phyloP scores from a whole-genome alignment of 2,113 vertebrate genomes.

The Sorex fumeus region DNA sequence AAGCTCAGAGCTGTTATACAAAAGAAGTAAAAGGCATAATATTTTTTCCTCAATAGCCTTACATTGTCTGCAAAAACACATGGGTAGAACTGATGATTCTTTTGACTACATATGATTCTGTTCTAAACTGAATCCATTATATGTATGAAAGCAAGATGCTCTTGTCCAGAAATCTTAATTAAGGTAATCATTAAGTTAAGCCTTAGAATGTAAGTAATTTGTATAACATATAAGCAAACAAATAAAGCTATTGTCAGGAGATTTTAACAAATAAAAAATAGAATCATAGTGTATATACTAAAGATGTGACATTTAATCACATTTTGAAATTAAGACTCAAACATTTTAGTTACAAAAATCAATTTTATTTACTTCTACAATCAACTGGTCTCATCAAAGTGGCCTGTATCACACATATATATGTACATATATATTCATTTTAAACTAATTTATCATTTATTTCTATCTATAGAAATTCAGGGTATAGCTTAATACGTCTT shows the following conservation, averaged over 20 bases:
- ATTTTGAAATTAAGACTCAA: neutral
- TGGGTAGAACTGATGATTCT: conserved; percentile 56
- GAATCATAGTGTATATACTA: neutral
- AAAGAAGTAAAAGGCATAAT: conserved; percentile 74
- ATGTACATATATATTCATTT: no score
- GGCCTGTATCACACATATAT: neutral
- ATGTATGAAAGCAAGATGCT: conserved; percentile 20
- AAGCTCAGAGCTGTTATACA: conserved; percentile 75
- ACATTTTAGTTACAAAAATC: neutral
- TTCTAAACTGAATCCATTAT: conserved; percentile 44
- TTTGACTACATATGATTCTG: conserved; percentile 51
- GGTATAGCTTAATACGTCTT: no score
- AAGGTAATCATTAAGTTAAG: conserved; percentile 22
- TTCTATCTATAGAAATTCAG: no score
- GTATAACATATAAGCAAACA: neutral
- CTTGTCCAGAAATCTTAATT: conserved; percentile 34
- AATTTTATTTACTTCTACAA: neutral
- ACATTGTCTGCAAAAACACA: conserved; percentile 67
- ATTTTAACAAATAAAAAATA: neutral
- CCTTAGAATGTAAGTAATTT: neutral
- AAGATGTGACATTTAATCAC: neutral
- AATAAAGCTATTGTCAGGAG: neutral
- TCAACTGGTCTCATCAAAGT: neutral
- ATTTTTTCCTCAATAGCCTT: conserved; percentile 77
- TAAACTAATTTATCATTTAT: no score